Conservation (phyloP, 2,888 invertebrate species). For the Labia minor region DNA sequence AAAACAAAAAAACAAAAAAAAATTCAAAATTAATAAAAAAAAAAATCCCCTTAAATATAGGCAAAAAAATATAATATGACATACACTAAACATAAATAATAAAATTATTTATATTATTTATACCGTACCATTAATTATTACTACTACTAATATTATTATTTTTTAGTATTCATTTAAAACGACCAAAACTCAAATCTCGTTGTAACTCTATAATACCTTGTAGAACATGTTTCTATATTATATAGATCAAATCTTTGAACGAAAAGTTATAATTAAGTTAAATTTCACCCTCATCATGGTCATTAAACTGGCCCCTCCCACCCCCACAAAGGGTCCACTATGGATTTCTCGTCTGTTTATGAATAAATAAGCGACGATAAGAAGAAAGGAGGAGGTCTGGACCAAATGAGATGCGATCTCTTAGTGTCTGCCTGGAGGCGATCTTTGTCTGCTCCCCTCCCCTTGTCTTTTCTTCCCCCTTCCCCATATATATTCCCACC, state of each 20-base stretch:
- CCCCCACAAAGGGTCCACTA: not conserved
- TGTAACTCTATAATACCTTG: not conserved
- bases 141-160: too few relatives aligned
- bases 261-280: slow-evolving; percentile 13
- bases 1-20: too few relatives aligned
- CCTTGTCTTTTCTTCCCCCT: not conserved
- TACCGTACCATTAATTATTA: too few relatives aligned
- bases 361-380: slow-evolving; percentile 13
- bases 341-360: not conserved
- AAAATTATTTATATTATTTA: too few relatives aligned
- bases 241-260: not conserved
- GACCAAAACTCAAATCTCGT: not conserved
- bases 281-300: slow-evolving; percentile 13
- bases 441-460: not conserved
- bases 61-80: too few relatives aligned
- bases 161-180: too few relatives aligned
- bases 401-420: slow-evolving; percentile 13
- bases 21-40: too few relatives aligned
- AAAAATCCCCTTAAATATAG: too few relatives aligned
- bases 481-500: not conserved
- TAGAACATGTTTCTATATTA: slow-evolving; percentile 13
- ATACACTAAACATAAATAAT: too few relatives aligned
- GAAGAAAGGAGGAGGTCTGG: slow-evolving; percentile 5
- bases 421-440: not conserved
- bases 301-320: not conserved